Percentiles rank a stretch among this genome's conserved stretches.
phyloP scores from a whole-genome alignment of 2,113 vertebrate species.

The Pseudois nayaur region DNA sequence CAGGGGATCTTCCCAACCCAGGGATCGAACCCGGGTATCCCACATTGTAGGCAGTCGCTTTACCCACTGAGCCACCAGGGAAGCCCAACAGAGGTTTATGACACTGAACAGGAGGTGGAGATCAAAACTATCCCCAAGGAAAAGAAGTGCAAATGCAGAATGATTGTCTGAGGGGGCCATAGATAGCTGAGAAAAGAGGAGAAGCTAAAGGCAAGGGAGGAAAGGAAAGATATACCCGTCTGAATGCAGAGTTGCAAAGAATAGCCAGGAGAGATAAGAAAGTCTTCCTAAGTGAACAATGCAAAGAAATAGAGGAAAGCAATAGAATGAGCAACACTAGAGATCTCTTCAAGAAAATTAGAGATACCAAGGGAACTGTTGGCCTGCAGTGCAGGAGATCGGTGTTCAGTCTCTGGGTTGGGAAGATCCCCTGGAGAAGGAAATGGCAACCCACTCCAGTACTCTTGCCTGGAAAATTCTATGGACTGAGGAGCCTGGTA shows the following conservation, averaged over 20 bases:
- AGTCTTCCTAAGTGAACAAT: neutral
- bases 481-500: too few species aligned
- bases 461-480: too few species aligned
- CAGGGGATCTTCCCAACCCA: too few species aligned
- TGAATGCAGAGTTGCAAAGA: neutral
- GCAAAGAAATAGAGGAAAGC: neutral
- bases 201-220: neutral
- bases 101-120: neutral
- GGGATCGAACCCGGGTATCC: too few species aligned
- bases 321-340: neutral
- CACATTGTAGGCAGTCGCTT: too few species aligned
- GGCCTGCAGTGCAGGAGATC: too few species aligned
- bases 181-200: neutral
- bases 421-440: too few species aligned
- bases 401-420: too few species aligned
- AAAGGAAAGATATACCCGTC: neutral
- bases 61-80: too few species aligned
- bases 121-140: neutral
- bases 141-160: neutral
- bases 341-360: neutral
- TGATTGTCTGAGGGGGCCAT: fast-evolving
- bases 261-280: neutral
- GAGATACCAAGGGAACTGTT: neutral
- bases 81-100: neutral
- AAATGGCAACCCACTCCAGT: too few species aligned